These are phyloP conservation scores for Anthoscopus minutus DNA, from an alignment of 2,113 vertebrate species.

Conservation along the genomic window DNA sequence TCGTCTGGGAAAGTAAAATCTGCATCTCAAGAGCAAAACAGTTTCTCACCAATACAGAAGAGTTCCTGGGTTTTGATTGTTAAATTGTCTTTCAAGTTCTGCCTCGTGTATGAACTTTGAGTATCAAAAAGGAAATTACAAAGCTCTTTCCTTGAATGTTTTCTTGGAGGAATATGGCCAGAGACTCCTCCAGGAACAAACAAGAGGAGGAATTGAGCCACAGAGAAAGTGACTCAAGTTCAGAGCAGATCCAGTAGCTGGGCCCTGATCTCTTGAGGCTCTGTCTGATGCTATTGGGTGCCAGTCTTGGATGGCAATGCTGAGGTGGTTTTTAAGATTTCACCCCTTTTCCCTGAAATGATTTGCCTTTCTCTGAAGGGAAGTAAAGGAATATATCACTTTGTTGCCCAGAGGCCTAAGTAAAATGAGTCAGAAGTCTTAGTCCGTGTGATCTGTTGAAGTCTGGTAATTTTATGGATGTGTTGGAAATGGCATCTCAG, in stretches of 20 bases:
- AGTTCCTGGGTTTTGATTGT: not conserved
- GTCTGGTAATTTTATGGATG: not conserved
- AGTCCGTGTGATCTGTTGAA: not conserved
- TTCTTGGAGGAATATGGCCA: not conserved
- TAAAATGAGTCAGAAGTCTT: not conserved
- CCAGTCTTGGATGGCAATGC: not conserved
- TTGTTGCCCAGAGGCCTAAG: not conserved
- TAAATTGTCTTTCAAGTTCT: not conserved
- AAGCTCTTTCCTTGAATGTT: not conserved
- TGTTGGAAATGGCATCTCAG: not conserved
- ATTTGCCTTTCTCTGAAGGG: not conserved
- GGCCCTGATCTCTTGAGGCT: not conserved
- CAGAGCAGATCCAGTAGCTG: no score
- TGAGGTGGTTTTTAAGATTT: not conserved
- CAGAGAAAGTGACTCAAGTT: not conserved
- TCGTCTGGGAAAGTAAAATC: not conserved
- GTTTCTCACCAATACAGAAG: not conserved
- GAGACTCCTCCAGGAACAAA: not conserved
- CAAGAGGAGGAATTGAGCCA: not conserved
- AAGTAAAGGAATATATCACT: not conserved
- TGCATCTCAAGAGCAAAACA: not conserved
- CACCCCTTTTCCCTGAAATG: not conserved
- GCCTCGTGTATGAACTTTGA: not conserved
- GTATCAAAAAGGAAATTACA: not conserved
- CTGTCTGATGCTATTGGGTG: not conserved